A percentile compares a stretch with the other conserved stretches of the same genome.
Conservation (phyloP, 2,888 invertebrate species). For the Spilosoma lubricipeda region DNA sequence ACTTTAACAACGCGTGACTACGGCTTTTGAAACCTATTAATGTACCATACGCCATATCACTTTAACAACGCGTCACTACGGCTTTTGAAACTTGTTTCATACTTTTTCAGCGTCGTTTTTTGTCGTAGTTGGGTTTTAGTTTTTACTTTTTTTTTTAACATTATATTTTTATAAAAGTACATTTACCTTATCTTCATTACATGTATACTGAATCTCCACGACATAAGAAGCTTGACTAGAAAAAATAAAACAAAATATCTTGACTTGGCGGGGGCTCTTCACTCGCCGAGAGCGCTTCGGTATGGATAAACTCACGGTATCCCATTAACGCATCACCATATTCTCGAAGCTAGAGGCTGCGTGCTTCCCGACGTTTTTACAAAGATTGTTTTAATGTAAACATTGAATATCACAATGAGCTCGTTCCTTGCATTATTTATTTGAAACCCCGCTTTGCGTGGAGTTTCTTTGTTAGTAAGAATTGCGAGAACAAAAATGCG, state of each 20-base stretch:
- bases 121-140: no score
- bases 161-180: background rate
- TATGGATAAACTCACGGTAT: background rate
- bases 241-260: background rate
- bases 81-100: no score
- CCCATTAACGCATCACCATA: slow-evolving; percentile 46
- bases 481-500: slow-evolving; percentile 16
- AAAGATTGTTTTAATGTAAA: slow-evolving; percentile 47
- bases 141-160: no score
- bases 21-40: no score
- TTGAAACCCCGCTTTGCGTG: slow-evolving; percentile 19
- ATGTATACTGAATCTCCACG: background rate
- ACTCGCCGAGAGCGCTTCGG: background rate
- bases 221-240: background rate
- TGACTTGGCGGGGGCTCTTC: slow-evolving; percentile 6
- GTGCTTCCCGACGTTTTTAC: slow-evolving; percentile 29
- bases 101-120: no score
- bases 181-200: background rate
- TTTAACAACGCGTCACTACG: no score
- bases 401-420: slow-evolving; percentile 42
- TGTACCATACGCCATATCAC: no score
- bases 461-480: slow-evolving; percentile 15
- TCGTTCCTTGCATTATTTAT: slow-evolving; percentile 46
- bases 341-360: slow-evolving; percentile 17
- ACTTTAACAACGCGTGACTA: no score